These are phyloP conservation scores for Ectropis crepuscularia DNA, from an alignment of 2,888 invertebrate genomes.

Conservation along the genomic window DNA sequence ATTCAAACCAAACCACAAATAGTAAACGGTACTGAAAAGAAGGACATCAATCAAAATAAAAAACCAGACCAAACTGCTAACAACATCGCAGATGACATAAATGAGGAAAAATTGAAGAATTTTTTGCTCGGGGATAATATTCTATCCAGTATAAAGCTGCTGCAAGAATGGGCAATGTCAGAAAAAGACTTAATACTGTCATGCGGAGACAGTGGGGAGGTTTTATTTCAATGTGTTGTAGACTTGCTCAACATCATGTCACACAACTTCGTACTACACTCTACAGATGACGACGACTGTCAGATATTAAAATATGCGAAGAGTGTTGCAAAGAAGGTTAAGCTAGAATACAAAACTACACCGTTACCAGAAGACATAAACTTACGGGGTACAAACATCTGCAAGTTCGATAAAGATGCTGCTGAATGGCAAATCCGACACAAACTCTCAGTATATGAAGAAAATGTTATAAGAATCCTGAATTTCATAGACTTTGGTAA, in stretches of 20 bases:
- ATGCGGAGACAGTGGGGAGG: slow-evolving; percentile 91
- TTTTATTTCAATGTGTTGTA: slow-evolving; percentile 91
- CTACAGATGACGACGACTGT: slow-evolving; percentile 51
- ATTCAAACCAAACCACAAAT: slow-evolving; percentile 37
- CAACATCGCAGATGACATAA: slow-evolving; percentile 58
- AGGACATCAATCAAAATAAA: slow-evolving; percentile 39
- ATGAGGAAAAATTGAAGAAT: slow-evolving; percentile 82
- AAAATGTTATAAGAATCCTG: slow-evolving; percentile 89
- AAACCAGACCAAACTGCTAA: slow-evolving; percentile 34
- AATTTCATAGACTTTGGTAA: slow-evolving; percentile 93
- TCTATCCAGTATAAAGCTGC: slow-evolving; percentile 88
- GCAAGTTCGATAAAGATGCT: slow-evolving; percentile 87
- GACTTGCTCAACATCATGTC: slow-evolving; percentile 92
- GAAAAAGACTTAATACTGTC: slow-evolving; percentile 91
- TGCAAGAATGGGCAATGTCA: slow-evolving; percentile 93
- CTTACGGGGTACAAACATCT: slow-evolving; percentile 88
- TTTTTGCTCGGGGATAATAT: slow-evolving; percentile 86
- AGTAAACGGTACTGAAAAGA: slow-evolving; percentile 46
- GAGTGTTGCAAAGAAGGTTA: slow-evolving; percentile 75
- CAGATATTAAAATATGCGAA: slow-evolving; percentile 66
- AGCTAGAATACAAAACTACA: slow-evolving; percentile 85
- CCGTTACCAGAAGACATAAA: slow-evolving; percentile 91
- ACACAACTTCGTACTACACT: slow-evolving; percentile 83
- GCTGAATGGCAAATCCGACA: slow-evolving; percentile 89
- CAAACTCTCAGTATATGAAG: slow-evolving; percentile 86